A percentile compares a stretch with the other conserved stretches of the same genome.
phyloP scores from a whole-genome alignment of 2,888 invertebrate genomes.

The Gerris lacustris region DNA sequence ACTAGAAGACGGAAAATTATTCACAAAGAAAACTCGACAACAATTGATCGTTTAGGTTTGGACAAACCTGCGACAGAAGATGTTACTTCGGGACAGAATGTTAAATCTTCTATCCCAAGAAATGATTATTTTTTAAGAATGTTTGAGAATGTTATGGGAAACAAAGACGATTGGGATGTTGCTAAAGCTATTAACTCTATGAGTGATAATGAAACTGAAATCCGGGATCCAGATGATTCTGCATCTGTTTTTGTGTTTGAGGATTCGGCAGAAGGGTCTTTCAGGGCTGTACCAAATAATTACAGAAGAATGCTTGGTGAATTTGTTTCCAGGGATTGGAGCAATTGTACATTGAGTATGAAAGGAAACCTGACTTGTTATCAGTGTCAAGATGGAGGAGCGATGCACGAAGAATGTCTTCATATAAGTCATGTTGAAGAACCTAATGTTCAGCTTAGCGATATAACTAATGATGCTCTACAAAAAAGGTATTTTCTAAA shows the following conservation, averaged over 20 bases:
- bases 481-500: not conserved
- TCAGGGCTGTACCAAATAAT: not conserved
- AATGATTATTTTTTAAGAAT: slow-evolving; percentile 1
- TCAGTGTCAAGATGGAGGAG: not conserved
- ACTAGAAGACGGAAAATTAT: not conserved
- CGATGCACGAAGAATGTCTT: not conserved
- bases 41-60: not conserved
- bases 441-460: not conserved
- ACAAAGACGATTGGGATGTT: not conserved
- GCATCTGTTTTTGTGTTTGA: not conserved
- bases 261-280: not conserved
- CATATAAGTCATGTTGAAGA: not conserved
- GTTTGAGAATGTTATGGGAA: not conserved
- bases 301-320: not conserved
- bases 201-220: not conserved
- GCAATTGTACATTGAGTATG: not conserved
- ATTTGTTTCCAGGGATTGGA: not conserved
- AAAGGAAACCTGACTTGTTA: not conserved
- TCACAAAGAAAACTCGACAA: not conserved
- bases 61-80: not conserved
- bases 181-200: slow-evolving; percentile 6
- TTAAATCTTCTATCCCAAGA: not conserved
- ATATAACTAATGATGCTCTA: not conserved
- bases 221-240: not conserved
- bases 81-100: not conserved